phyloP scores from a whole-genome alignment of 2,888 invertebrate species.

The Leucophenga montana region DNA sequence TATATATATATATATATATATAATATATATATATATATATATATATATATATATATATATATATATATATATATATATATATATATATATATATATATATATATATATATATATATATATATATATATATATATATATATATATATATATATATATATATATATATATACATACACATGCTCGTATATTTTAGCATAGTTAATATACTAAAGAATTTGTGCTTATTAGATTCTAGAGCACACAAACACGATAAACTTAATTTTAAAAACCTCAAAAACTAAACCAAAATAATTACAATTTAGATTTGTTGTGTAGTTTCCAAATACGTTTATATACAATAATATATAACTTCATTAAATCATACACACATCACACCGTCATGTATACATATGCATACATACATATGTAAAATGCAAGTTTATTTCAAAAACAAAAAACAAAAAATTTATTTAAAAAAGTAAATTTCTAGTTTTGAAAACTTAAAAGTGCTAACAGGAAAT shows the following conservation, averaged over 20 bases:
- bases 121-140: neutral
- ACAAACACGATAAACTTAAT: neutral
- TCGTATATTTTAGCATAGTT: constrained; percentile 2
- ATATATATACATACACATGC: neutral
- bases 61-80: neutral
- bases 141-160: neutral
- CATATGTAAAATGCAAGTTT: no score
- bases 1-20: neutral
- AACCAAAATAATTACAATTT: no score
- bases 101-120: neutral
- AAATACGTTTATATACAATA: no score
- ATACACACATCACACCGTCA: no score
- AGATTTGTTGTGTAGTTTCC: no score
- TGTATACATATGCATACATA: no score
- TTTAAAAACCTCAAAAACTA: no score
- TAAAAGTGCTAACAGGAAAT: neutral
- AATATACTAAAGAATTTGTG: no score
- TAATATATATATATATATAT: neutral
- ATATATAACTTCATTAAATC: no score
- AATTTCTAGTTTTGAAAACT: constrained; percentile 1
- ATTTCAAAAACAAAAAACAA: neutral
- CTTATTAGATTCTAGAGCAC: constrained; percentile 20
- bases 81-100: neutral
- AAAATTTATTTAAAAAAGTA: neutral
- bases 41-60: neutral